Evolutionary conservation across 1,140 invertebrate species (phyloP).

Genomic region (Asbolus verrucosus): DNA sequence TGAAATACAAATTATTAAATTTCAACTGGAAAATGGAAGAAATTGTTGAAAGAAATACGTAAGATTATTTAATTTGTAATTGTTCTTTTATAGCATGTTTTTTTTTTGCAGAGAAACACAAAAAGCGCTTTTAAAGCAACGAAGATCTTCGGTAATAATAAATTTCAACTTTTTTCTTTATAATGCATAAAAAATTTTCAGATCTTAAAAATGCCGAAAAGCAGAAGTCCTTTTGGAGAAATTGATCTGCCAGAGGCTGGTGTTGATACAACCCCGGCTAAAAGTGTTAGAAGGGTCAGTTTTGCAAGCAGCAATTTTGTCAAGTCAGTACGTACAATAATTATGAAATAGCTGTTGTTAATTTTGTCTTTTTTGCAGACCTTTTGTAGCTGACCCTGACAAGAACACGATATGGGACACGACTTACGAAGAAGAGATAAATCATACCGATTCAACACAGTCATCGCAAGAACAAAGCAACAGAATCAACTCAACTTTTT

Average conservation of each 20-base stretch:
- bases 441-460: constrained; percentile 40
- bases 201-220: constrained; percentile 1
- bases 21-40: too few relatives aligned
- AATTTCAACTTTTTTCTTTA: too few relatives aligned
- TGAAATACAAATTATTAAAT: not conserved
- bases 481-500: not conserved
- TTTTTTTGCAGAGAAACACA: too few relatives aligned
- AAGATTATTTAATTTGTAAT: too few relatives aligned
- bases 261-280: not conserved
- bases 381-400: constrained; percentile 51
- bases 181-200: too few relatives aligned
- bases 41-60: too few relatives aligned
- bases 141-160: too few relatives aligned
- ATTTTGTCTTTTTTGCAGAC: constrained; percentile 40
- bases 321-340: constrained; percentile 41
- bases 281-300: constrained; percentile 44
- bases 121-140: too few relatives aligned
- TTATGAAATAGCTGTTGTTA: not conserved
- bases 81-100: too few relatives aligned
- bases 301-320: constrained; percentile 52
- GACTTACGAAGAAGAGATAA: constrained; percentile 51
- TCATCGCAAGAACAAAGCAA: constrained; percentile 11
- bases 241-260: not conserved
- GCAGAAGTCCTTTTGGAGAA: constrained; percentile 3
- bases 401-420: constrained; percentile 54